Evolutionary conservation across 2,113 vertebrate species (phyloP).

Genomic region (Accipiter cooperii): DNA sequence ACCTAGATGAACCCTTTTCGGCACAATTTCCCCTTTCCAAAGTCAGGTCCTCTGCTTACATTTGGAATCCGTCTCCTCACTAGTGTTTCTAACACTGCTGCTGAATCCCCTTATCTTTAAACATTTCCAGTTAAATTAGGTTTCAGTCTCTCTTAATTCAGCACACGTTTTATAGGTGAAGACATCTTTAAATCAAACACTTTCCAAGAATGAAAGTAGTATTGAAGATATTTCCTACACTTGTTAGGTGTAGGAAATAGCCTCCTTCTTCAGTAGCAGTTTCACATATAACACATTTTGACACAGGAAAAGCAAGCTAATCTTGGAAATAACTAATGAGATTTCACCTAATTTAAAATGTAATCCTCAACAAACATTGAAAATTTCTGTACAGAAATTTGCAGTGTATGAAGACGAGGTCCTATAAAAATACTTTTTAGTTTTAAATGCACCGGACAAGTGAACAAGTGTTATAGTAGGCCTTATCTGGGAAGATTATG

Average conservation of each 20-base stretch:
- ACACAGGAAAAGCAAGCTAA: neutral
- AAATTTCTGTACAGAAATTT: neutral
- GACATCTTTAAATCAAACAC: neutral
- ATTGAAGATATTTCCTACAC: neutral
- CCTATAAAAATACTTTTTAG: neutral
- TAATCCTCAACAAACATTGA: neutral
- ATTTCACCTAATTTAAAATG: neutral
- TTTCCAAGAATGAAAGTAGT: neutral
- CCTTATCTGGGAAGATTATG: neutral
- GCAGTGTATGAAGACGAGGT: neutral
- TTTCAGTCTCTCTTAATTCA: neutral
- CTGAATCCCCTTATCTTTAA: neutral
- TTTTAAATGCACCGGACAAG: neutral
- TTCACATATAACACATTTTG: neutral
- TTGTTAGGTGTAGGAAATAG: neutral
- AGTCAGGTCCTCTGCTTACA: neutral
- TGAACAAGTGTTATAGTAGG: neutral
- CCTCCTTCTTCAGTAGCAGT: neutral
- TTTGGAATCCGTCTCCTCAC: neutral
- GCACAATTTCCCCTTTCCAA: neutral
- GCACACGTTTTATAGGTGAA: neutral
- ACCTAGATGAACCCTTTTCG: neutral
- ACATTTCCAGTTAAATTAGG: neutral
- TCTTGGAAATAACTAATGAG: neutral
- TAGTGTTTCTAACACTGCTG: neutral